Evolutionary conservation across 2,797 vertebrate genomes (phyloP), one percentile per base, ranked within the genome.

Genomic region (Darevskia nairensis): DNA sequence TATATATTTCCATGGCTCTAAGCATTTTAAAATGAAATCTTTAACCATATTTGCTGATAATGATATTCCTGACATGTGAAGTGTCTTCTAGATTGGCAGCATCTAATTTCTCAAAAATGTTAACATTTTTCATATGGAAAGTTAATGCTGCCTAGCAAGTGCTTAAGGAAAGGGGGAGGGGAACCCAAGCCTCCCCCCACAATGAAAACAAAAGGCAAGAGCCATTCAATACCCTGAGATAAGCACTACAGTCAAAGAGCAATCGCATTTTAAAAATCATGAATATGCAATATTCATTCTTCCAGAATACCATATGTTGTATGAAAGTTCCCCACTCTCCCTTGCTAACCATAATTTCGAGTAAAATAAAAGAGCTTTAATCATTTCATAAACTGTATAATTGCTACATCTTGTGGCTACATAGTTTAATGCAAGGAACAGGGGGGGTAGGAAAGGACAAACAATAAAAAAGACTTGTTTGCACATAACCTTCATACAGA

Each of bases 341-440:
- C 55, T 66, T 46, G 88, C 69, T 88, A 93, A 96, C 94, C 92
- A 94, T 92, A 93, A 95, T 96, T 95, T 93, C 84, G 76, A 89
- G 93, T 93, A 78, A 90, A 94, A 85, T 75, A 35, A 72, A 71
- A 71, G 94, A 92, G 93, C 93, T 81, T 82, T 89, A 15, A 93
- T 90, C 86, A 84, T 86, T 89, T 93, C 92, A 94, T 95, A 92
- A 82, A 94, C 96, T 95, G 96, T 94, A 87, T 93, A 94, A 97
- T 95, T 96, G 96, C 97, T 97, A 97, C 97, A 97, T 97, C 97
- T 97, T 96, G 96, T 93, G 97, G 97, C 94, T 93, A 94, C 41
- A 93, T 90, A 90, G 91, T 92, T 94, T 94, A 95, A 80, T 94
- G 95, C 96, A 96, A 91, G 96, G 88, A 94, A 92, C 93, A 92